Conservation (phyloP, 1,140 invertebrate species). For the Saccostrea cuccullata region DNA sequence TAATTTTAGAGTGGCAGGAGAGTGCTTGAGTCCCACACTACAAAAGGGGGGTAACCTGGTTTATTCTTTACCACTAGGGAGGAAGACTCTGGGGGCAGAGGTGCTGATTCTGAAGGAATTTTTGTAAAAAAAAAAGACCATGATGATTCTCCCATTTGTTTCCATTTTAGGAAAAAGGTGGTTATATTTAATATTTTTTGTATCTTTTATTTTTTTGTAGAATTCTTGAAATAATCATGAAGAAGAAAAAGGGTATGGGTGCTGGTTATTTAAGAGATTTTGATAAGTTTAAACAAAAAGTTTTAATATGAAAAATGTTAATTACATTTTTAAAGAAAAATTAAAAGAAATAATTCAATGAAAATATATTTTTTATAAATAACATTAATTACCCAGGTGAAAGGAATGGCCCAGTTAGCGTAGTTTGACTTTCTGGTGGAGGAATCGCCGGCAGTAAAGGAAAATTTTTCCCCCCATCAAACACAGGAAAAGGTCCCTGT, state of each 20-base stretch:
- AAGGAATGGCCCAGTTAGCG: constrained; percentile 90
- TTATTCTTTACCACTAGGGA: constrained; percentile 89
- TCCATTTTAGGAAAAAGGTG: constrained; percentile 95
- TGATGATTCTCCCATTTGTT: constrained; percentile 96
- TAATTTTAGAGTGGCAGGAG: constrained; percentile 91
- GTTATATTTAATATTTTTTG: background rate
- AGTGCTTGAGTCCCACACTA: constrained; percentile 89
- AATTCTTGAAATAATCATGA: too few relatives aligned
- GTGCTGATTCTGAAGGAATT: constrained; percentile 93
- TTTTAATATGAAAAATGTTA: too few relatives aligned
- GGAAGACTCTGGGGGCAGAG: constrained; percentile 93
- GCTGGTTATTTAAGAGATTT: too few relatives aligned
- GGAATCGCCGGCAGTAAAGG: constrained; percentile 95
- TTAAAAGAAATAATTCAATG: too few relatives aligned
- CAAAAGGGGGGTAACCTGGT: constrained; percentile 89
- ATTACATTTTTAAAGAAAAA: too few relatives aligned
- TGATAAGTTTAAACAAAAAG: too few relatives aligned
- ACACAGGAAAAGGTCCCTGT: constrained; percentile 87
- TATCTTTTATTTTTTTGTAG: too few relatives aligned
- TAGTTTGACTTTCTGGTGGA: constrained; percentile 92
- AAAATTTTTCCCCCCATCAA: constrained; percentile 89
- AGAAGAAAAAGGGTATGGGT: too few relatives aligned
- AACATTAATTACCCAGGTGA: constrained; percentile 82
- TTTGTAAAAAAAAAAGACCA: constrained; percentile 88
- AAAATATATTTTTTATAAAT: too few relatives aligned